A percentile compares a stretch with the other conserved stretches of the same genome.
These are phyloP conservation scores for Pipra filicauda DNA, from an alignment of 2,113 vertebrate species.

Conservation along the genomic window DNA sequence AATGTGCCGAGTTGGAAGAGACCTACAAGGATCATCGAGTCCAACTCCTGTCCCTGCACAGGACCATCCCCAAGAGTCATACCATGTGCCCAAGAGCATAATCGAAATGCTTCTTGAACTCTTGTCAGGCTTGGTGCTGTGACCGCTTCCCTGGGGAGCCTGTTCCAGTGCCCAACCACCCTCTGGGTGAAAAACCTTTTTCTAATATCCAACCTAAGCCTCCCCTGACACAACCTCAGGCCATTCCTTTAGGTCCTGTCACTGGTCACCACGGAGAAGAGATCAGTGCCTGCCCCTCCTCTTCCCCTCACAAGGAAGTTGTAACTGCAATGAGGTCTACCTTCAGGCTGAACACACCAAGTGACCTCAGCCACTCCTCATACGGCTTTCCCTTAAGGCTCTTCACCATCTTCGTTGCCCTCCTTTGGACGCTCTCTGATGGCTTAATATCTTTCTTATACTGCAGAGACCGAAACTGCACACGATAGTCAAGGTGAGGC, in stretches of 20 bases:
- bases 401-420: not conserved
- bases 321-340: not conserved
- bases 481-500: not conserved
- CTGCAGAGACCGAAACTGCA: not conserved
- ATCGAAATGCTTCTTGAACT: not conserved
- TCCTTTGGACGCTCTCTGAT: not conserved
- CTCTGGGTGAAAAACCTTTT: not conserved
- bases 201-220: not conserved
- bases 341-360: not conserved
- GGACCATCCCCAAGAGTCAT: not conserved
- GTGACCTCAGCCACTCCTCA: not conserved
- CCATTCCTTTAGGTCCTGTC: not conserved
- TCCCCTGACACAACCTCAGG: not conserved
- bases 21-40: not conserved
- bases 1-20: not conserved
- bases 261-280: not conserved
- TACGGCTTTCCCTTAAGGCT: not conserved
- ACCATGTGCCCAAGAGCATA: not conserved
- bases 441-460: not conserved
- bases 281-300: not conserved
- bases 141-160: not conserved
- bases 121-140: not conserved
- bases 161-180: not conserved
- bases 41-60: not conserved
- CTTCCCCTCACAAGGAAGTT: not conserved